These are phyloP conservation scores for Oreochromis aureus DNA, from an alignment of 2,113 vertebrate species.

Conservation along the genomic window DNA sequence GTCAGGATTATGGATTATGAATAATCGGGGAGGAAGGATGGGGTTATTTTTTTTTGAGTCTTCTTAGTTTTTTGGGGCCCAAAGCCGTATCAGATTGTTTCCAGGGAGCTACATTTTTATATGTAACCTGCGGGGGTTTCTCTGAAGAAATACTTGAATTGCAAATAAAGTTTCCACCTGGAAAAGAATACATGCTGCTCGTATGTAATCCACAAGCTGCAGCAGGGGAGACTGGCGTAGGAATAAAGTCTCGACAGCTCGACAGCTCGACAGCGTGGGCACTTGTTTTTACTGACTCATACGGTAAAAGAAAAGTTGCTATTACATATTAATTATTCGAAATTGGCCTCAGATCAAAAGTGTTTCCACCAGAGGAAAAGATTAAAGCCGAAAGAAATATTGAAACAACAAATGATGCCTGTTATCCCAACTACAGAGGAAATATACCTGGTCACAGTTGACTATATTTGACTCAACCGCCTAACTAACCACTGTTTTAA, in stretches of 20 bases:
- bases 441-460: neutral
- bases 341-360: neutral
- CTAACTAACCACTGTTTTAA: neutral
- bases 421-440: neutral
- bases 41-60: rapidly evolving
- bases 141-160: neutral
- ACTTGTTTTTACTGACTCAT: conserved; percentile 11
- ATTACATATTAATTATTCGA: neutral
- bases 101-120: neutral
- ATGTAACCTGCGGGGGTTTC: neutral
- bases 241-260: neutral
- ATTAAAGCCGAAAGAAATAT: neutral
- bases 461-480: neutral
- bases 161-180: neutral
- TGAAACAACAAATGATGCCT: neutral
- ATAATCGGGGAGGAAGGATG: neutral
- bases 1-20: neutral
- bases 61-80: neutral
- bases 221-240: neutral
- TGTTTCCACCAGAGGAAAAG: neutral
- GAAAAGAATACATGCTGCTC: neutral
- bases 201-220: neutral
- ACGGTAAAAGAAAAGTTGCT: neutral
- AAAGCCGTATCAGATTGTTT: neutral
- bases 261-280: neutral